phyloP scores from a whole-genome alignment of 2,113 vertebrate genomes.

The Felis catus region DNA sequence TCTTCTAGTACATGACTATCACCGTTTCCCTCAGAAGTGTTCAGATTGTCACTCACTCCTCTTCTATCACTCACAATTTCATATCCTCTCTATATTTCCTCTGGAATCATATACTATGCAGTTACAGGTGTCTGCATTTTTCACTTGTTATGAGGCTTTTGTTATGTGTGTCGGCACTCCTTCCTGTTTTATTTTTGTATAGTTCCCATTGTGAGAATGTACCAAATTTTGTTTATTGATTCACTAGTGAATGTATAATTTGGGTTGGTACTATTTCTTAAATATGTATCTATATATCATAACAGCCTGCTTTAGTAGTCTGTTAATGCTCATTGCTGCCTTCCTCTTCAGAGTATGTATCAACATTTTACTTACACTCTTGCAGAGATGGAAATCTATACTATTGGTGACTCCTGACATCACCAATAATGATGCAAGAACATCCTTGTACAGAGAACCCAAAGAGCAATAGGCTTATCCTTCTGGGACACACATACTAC shows the following conservation, averaged over 20 bases:
- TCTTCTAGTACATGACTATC: not conserved
- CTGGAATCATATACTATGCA: not conserved
- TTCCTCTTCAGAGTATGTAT: not conserved
- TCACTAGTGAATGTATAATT: not conserved
- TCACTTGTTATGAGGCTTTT: not conserved
- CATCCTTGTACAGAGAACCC: not conserved
- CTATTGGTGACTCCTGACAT: not conserved
- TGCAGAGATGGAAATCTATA: not conserved
- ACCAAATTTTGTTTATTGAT: not conserved
- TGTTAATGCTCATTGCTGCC: not conserved
- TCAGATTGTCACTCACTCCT: not conserved
- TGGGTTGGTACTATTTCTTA: not conserved
- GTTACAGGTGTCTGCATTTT: not conserved
- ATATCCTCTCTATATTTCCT: not conserved
- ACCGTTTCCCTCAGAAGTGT: not conserved
- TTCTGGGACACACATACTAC: not conserved
- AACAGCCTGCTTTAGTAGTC: not conserved
- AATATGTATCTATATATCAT: not conserved
- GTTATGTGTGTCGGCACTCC: not conserved
- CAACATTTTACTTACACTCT: not conserved
- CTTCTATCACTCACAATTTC: not conserved
- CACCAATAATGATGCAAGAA: not conserved
- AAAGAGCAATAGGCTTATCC: not conserved
- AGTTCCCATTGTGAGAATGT: not conserved
- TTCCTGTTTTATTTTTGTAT: not conserved